These are phyloP conservation scores for Oasisia sp. DNA, from an alignment of 2,888 invertebrate species.

Conservation along the genomic window DNA sequence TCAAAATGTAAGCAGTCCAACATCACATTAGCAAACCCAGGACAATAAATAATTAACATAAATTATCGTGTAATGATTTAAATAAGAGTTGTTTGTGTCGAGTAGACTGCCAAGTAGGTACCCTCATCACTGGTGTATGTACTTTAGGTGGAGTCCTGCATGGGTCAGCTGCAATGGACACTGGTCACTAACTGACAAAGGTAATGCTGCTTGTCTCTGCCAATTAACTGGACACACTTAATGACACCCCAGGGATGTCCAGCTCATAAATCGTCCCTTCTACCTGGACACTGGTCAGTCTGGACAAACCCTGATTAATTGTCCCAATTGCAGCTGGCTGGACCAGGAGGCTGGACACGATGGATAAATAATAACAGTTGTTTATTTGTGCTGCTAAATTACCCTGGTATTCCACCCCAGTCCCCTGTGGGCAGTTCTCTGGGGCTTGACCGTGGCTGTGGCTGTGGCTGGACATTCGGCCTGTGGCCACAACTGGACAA, in stretches of 20 bases:
- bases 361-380: slow-evolving; percentile 11
- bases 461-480: not conserved
- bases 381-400: slow-evolving; percentile 17
- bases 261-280: not conserved
- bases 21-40: not conserved
- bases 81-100: not conserved
- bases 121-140: not conserved
- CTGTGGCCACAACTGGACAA: not conserved
- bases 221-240: not conserved
- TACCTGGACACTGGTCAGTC: slow-evolving; percentile 1
- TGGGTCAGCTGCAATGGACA: not conserved
- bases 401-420: not conserved
- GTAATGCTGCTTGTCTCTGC: slow-evolving; percentile 17
- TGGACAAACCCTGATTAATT: slow-evolving; percentile 1
- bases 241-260: not conserved
- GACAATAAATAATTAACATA: not conserved
- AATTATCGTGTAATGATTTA: not conserved
- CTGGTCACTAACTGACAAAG: not conserved
- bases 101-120: not conserved
- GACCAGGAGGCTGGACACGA: not conserved
- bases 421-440: not conserved
- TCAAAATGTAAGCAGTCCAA: not conserved
- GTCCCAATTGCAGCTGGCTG: not conserved
- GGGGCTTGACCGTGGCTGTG: not conserved
- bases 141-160: not conserved